These are phyloP conservation scores for Bagarius yarrelli DNA, from an alignment of 2,113 vertebrate species.

Conservation along the genomic window DNA sequence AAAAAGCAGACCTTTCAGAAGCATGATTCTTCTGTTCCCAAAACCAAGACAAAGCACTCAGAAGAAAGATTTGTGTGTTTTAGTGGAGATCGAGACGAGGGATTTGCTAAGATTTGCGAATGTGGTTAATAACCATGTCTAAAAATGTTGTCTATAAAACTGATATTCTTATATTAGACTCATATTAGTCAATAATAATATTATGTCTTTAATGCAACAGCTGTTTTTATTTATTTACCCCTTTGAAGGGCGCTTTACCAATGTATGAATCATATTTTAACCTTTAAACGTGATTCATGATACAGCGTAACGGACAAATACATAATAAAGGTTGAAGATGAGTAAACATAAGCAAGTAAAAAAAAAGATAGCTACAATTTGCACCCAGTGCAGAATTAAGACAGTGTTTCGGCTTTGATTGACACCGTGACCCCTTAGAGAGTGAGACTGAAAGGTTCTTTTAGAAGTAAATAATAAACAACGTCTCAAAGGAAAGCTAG, in stretches of 20 bases:
- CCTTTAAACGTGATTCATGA: neutral
- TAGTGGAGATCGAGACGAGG: neutral
- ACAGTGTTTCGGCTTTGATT: conserved; percentile 27
- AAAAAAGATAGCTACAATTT: neutral
- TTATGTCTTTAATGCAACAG: neutral
- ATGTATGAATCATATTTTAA: no score
- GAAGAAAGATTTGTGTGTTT: neutral
- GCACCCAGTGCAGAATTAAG: conserved; percentile 24
- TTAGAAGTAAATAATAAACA: conserved; percentile 69
- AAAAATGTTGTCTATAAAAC: neutral
- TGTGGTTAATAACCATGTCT: neutral
- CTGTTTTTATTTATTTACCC: neutral
- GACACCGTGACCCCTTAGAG: conserved; percentile 10
- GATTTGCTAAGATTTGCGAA: no score
- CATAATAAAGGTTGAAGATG: neutral
- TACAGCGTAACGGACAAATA: neutral
- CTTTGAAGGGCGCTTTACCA: neutral
- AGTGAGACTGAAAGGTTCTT: conserved; percentile 51
- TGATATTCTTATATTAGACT: neutral
- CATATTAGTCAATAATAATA: neutral
- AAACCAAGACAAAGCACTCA: neutral
- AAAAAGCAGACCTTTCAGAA: conserved; percentile 13
- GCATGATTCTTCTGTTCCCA: neutral
- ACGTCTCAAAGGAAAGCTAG: conserved; percentile 60
- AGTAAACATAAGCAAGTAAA: neutral